Conservation (phyloP, 2,888 invertebrate species). For the Habrosyne pyritoides region DNA sequence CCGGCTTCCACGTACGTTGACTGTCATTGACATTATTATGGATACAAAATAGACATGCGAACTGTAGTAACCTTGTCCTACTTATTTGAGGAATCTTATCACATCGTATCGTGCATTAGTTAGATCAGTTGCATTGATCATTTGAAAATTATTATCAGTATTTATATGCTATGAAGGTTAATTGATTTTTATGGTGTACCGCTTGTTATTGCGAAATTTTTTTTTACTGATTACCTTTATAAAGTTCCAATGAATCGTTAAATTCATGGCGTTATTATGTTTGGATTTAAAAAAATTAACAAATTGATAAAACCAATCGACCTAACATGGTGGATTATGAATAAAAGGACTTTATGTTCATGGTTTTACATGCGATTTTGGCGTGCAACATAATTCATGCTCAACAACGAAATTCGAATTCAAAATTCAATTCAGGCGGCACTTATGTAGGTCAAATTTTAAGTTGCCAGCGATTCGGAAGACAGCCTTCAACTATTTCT, state of each 20-base stretch:
- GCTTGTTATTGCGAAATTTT: constrained; percentile 6
- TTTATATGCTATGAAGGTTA: constrained; percentile 43
- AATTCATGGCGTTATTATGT: background rate
- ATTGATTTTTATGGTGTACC: constrained; percentile 11
- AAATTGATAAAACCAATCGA: no score
- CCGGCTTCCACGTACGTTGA: constrained; percentile 8
- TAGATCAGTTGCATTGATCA: constrained; percentile 43
- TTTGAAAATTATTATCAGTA: constrained; percentile 34
- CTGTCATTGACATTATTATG: constrained; percentile 69
- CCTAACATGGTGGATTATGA: no score
- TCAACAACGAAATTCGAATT: no score
- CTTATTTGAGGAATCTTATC: constrained; percentile 63
- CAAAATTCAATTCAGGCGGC: no score
- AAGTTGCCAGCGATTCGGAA: no score
- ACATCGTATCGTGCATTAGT: constrained; percentile 26
- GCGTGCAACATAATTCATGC: background rate
- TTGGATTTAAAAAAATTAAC: background rate
- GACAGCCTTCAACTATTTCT: no score
- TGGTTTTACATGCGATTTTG: background rate
- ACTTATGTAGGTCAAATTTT: no score
- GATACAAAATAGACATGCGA: constrained; percentile 51
- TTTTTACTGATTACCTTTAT: background rate
- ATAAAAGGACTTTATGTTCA: no score
- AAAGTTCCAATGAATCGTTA: background rate
- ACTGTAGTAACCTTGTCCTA: constrained; percentile 61